Conservation (phyloP, 2,113 vertebrate species). For the Caretta caretta region DNA sequence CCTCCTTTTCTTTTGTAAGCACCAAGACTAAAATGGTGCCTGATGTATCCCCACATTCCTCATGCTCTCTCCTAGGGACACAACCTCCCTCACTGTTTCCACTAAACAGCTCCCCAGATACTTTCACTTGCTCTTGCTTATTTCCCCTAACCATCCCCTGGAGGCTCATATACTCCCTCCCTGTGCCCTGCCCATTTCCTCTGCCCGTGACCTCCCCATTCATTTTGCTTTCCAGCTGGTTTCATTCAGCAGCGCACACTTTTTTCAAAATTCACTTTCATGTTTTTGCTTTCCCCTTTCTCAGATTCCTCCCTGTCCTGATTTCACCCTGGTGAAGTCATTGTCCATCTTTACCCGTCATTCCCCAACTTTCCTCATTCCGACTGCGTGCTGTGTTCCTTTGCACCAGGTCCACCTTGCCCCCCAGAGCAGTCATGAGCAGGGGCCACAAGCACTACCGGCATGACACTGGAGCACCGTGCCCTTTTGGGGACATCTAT, state of each 20-base stretch:
- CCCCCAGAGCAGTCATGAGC: accelerated
- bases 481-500: not conserved
- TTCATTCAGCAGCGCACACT: not conserved
- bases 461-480: not conserved
- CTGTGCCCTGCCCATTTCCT: not conserved
- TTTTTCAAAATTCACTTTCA: not conserved
- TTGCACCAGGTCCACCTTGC: not conserved
- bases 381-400: accelerated
- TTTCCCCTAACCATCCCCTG: not conserved
- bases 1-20: not conserved
- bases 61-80: not conserved
- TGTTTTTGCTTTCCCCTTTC: not conserved
- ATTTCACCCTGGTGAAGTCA: not conserved
- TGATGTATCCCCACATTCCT: not conserved
- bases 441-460: accelerated
- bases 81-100: not conserved
- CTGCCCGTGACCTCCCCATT: not conserved
- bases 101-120: not conserved
- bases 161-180: not conserved
- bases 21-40: not conserved
- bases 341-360: not conserved
- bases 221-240: not conserved
- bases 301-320: not conserved
- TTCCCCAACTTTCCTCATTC: not conserved
- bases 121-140: not conserved